These are phyloP conservation scores for Chloroclysta siterata DNA, from an alignment of 2,888 invertebrate genomes.

Conservation along the genomic window DNA sequence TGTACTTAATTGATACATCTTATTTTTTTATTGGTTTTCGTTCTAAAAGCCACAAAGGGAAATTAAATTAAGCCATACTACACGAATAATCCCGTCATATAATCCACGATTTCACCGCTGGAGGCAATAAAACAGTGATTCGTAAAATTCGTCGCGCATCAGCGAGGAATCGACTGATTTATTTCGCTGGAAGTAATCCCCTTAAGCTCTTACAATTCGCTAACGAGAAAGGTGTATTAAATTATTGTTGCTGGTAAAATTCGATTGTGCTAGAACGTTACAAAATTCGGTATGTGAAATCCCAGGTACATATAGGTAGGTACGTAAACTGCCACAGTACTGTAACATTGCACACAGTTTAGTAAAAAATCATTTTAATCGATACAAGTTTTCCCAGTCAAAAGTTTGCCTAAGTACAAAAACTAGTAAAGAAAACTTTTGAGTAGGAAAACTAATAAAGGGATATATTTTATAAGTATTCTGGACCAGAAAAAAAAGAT, in stretches of 20 bases:
- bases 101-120: conserved; percentile 9
- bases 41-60: not conserved
- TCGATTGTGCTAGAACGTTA: not conserved
- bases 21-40: no score
- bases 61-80: not conserved
- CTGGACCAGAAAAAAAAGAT: no score
- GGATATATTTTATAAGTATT: no score
- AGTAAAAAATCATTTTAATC: no score
- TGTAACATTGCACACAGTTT: no score
- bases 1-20: not conserved
- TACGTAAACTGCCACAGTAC: no score
- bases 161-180: conserved; percentile 45
- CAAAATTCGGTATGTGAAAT: not conserved
- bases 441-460: no score
- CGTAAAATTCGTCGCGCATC: conserved; percentile 36
- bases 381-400: no score
- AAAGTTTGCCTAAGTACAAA: no score
- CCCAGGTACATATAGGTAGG: no score
- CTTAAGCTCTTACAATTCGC: conserved; percentile 54
- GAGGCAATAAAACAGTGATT: conserved; percentile 36
- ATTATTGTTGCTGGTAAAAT: conserved; percentile 22
- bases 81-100: conserved; percentile 7
- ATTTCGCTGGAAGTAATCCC: conserved; percentile 53
- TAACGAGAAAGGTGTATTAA: conserved; percentile 47
- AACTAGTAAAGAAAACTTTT: no score